These are phyloP conservation scores for Alouatta palliata DNA, from an alignment of 2,113 vertebrate species.

Conservation along the genomic window DNA sequence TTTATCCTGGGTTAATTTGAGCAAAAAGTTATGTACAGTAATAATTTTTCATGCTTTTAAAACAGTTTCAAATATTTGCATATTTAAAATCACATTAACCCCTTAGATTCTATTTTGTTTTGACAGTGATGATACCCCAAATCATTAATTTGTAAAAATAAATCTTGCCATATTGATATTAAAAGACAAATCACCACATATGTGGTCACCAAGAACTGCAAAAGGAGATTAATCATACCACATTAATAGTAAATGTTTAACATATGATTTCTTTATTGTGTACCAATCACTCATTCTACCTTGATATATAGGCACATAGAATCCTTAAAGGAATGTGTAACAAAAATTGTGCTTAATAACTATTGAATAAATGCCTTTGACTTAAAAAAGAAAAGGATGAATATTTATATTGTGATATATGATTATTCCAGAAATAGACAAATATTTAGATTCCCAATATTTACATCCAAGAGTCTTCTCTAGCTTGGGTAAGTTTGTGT, in stretches of 20 bases:
- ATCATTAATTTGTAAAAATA: constrained; percentile 63
- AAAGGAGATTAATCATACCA: constrained; percentile 21
- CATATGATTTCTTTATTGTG: background rate
- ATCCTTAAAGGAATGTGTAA: background rate
- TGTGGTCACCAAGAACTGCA: constrained; percentile 21
- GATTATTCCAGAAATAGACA: background rate
- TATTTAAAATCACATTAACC: constrained; percentile 65
- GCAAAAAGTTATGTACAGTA: constrained; percentile 55
- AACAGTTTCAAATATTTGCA: constrained; percentile 55
- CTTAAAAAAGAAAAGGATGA: background rate
- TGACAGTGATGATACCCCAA: background rate
- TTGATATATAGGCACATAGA: background rate
- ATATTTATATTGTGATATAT: background rate
- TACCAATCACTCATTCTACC: background rate
- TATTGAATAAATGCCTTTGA: background rate
- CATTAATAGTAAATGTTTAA: constrained; percentile 14
- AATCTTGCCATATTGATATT: constrained; percentile 20
- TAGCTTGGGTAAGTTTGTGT: background rate
- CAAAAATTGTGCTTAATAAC: background rate
- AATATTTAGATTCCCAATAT: background rate
- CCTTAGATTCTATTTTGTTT: constrained; percentile 18
- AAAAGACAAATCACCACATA: constrained; percentile 47
- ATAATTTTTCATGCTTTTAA: constrained; percentile 60
- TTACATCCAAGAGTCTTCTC: background rate
- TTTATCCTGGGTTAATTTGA: constrained; percentile 10